phyloP scores from a whole-genome alignment of 2,113 vertebrate genomes.

The Morone chrysops region DNA sequence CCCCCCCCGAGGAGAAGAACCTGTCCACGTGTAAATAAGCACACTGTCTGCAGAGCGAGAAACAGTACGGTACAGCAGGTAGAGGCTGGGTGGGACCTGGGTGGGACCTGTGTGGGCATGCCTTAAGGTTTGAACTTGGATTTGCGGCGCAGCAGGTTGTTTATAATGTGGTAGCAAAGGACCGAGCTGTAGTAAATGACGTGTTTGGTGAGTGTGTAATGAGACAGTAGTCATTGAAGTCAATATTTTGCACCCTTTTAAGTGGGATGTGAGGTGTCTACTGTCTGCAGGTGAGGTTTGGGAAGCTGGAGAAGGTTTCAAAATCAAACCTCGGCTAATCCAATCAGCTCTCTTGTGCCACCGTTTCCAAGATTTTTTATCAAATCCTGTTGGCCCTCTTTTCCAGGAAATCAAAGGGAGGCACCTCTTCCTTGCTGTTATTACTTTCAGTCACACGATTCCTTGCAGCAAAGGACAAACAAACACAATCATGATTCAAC shows the following conservation, averaged over 20 bases:
- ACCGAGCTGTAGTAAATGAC: constrained; percentile 2
- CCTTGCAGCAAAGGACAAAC: constrained; percentile 13
- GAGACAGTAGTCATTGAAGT: neutral
- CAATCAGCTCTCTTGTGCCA: neutral
- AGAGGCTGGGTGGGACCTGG: constrained; percentile 16
- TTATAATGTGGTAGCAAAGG: neutral
- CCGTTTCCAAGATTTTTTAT: neutral
- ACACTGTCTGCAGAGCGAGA: neutral
- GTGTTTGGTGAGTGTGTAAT: constrained; percentile 17
- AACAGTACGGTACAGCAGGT: neutral
- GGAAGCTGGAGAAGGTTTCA: neutral
- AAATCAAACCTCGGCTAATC: neutral
- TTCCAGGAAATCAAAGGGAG: constrained; percentile 10
- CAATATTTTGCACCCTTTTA: constrained; percentile 10
- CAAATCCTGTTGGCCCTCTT: neutral
- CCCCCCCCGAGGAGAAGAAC: neutral
- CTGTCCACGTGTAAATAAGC: neutral
- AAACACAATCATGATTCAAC: constrained; percentile 15
- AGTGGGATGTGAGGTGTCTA: neutral
- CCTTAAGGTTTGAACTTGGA: constrained; percentile 3
- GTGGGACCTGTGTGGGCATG: constrained; percentile 11
- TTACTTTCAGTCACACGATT: neutral
- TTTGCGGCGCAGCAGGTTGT: constrained; percentile 12
- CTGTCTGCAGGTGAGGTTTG: neutral
- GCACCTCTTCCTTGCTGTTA: neutral